These are phyloP conservation scores for Lepidostoma basale DNA, from an alignment of 1,140 invertebrate genomes.

Conservation along the genomic window DNA sequence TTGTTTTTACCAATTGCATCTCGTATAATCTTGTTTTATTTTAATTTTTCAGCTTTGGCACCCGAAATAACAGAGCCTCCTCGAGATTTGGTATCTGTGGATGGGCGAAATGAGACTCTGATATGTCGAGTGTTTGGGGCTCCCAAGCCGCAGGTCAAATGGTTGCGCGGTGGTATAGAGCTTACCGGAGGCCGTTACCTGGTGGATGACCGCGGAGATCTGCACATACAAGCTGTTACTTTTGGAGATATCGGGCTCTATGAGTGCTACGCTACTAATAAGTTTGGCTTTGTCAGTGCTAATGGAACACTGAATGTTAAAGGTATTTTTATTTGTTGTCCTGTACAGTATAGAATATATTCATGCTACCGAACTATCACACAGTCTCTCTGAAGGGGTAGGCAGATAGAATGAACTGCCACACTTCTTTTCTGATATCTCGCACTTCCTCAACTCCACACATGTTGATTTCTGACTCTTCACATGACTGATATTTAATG, in stretches of 20 bases:
- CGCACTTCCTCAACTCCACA: no score
- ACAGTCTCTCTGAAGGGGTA: no score
- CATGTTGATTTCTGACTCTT: no score
- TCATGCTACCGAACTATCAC: no score
- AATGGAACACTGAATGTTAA: slow-evolving; percentile 82
- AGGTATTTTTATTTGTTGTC: slow-evolving; percentile 56
- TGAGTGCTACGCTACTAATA: slow-evolving; percentile 91
- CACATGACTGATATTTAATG: no score
- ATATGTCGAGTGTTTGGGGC: slow-evolving; percentile 95
- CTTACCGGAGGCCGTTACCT: slow-evolving; percentile 84
- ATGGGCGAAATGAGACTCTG: slow-evolving; percentile 81
- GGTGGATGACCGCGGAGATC: slow-evolving; percentile 77
- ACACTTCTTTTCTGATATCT: no score
- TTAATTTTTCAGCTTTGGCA: slow-evolving; percentile 70
- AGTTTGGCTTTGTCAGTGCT: slow-evolving; percentile 82
- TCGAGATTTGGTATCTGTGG: slow-evolving; percentile 78
- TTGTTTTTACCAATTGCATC: no score
- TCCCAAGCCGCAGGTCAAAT: slow-evolving; percentile 92
- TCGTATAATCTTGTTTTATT: no score
- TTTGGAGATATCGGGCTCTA: slow-evolving; percentile 89
- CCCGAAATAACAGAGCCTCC: slow-evolving; percentile 90
- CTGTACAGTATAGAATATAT: not conserved
- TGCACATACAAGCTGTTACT: slow-evolving; percentile 82
- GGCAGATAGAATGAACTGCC: no score
- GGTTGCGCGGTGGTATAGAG: slow-evolving; percentile 82